Conservation (phyloP, 2,888 invertebrate genomes). For the Tigriopus californicus region DNA sequence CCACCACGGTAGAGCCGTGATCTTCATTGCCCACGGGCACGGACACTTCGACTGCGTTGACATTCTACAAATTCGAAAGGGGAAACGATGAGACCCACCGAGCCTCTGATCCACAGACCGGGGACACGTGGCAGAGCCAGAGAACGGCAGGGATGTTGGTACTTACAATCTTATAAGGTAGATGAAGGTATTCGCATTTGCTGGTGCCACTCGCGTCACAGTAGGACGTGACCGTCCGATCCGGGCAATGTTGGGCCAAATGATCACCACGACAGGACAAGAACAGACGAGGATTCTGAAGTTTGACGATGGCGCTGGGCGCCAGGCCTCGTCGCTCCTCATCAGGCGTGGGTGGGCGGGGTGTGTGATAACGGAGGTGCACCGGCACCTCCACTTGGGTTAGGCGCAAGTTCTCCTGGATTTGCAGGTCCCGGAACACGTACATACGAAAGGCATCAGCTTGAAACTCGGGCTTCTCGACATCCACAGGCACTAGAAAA, state of each 20-base stretch:
- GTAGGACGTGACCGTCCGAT: neutral
- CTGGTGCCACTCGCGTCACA: constrained; percentile 1
- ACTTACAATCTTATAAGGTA: constrained; percentile 8
- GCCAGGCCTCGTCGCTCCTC: neutral
- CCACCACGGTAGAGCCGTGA: neutral
- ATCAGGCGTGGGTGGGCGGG: neutral
- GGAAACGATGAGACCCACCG: neutral
- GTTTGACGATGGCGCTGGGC: constrained; percentile 7
- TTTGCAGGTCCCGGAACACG: neutral
- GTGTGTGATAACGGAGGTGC: constrained; percentile 3
- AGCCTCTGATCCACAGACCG: neutral
- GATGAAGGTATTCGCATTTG: constrained; percentile 8
- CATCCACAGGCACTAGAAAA: neutral
- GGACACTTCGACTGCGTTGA: neutral
- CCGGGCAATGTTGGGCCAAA: neutral
- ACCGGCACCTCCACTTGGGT: neutral
- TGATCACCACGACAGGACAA: neutral
- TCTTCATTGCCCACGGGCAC: constrained; percentile 12
- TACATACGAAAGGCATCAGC: constrained; percentile 1
- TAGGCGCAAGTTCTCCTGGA: constrained; percentile 1
- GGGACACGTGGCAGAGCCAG: too few species aligned
- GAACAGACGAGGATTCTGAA: constrained; percentile 7
- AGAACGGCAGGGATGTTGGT: too few species aligned
- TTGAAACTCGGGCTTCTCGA: constrained; percentile 10
- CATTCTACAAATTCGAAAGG: neutral